A percentile compares a stretch with the other conserved stretches of the same genome.
These are phyloP conservation scores for Bradypodion ventrale DNA, from an alignment of 2,797 vertebrate species.

Conservation along the genomic window DNA sequence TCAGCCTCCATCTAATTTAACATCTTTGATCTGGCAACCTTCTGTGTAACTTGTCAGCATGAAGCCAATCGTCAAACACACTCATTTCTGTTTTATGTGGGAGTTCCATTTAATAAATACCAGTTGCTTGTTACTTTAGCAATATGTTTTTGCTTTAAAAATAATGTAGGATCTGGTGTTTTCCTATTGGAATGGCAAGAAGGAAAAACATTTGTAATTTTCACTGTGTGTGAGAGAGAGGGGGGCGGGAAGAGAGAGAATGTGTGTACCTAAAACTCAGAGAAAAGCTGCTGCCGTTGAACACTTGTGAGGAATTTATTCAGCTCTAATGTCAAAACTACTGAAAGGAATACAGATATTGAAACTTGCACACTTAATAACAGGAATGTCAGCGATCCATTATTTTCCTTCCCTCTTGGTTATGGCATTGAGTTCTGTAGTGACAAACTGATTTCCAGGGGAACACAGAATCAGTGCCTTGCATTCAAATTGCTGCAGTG, in stretches of 20 bases:
- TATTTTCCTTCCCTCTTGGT: not conserved
- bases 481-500: not conserved
- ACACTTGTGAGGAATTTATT: not conserved
- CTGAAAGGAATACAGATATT: not conserved
- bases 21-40: constrained; percentile 21
- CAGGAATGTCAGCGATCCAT: not conserved
- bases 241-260: too few relatives aligned
- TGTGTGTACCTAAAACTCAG: constrained; percentile 19
- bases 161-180: not conserved
- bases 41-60: rapidly evolving
- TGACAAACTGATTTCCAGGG: not conserved
- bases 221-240: not conserved
- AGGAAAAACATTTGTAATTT: constrained; percentile 24
- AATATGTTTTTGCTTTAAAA: not conserved
- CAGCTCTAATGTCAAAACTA: not conserved
- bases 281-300: constrained; percentile 6
- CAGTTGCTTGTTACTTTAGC: constrained; percentile 16
- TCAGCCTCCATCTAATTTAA: not conserved
- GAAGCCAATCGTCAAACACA: not conserved
- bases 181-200: not conserved
- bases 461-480: not conserved
- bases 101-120: constrained; percentile 12
- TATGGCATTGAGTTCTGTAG: not conserved
- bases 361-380: not conserved
- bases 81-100: not conserved